A percentile compares a stretch with the other conserved stretches of the same genome.
Conservation (phyloP, 2,113 vertebrate genomes). For the Chunga burmeisteri region DNA sequence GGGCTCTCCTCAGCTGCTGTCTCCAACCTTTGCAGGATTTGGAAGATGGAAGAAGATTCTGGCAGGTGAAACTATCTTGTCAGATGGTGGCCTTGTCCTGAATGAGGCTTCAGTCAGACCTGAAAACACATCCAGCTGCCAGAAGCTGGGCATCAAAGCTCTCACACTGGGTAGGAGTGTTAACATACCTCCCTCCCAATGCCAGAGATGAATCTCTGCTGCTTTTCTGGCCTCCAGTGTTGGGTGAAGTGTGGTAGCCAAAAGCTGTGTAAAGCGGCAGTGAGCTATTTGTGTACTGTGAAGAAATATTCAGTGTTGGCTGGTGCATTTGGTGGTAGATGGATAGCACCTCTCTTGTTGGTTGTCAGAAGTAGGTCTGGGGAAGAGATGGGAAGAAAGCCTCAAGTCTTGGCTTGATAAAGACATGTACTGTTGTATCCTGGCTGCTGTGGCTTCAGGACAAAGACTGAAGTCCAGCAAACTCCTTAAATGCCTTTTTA, state of each 20-base stretch:
- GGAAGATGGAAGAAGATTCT: neutral
- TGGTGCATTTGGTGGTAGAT: neutral
- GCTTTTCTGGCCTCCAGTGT: neutral
- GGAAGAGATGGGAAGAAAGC: neutral
- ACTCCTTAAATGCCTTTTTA: neutral
- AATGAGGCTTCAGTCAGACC: neutral
- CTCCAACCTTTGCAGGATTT: neutral
- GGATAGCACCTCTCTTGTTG: neutral
- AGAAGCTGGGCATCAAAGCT: neutral
- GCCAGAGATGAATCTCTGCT: neutral
- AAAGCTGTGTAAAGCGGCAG: neutral
- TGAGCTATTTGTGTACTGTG: neutral
- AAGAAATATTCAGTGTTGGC: neutral
- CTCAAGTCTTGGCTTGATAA: neutral
- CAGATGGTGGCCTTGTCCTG: neutral
- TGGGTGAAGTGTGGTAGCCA: neutral
- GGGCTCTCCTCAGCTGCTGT: rapidly evolving
- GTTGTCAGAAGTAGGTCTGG: neutral
- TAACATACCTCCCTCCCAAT: neutral
- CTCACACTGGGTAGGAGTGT: neutral
- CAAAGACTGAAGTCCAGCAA: neutral
- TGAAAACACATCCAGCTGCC: neutral
- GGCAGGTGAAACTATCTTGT: neutral
- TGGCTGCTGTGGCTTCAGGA: neutral
- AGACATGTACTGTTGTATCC: neutral